These are phyloP conservation scores for Brachyalestes nurse DNA, from an alignment of 2,797 vertebrate species.

Conservation along the genomic window DNA sequence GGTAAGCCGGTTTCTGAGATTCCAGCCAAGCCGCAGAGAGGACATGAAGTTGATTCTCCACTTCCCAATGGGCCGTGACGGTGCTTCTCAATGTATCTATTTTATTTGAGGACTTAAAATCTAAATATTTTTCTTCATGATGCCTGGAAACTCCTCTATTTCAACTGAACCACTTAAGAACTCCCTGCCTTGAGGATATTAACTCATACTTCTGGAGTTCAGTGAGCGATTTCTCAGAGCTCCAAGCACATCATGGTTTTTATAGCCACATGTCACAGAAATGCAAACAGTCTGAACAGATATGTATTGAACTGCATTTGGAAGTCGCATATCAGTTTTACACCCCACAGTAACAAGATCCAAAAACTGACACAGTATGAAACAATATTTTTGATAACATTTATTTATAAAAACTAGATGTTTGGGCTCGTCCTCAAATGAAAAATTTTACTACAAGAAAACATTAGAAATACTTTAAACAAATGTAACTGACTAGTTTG, in stretches of 20 bases:
- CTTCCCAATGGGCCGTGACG: constrained; percentile 67
- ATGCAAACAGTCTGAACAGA: neutral
- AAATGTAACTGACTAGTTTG: too few species aligned
- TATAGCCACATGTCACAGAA: neutral
- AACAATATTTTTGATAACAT: too few species aligned
- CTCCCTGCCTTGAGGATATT: constrained; percentile 59
- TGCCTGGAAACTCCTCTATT: constrained; percentile 54
- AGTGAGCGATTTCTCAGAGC: constrained; percentile 52
- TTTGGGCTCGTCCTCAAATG: too few species aligned
- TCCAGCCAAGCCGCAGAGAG: constrained; percentile 63
- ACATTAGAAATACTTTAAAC: too few species aligned
- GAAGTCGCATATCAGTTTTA: neutral
- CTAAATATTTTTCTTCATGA: constrained; percentile 68
- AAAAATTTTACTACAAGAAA: too few species aligned
- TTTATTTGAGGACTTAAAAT: constrained; percentile 61
- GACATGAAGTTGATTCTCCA: constrained; percentile 59
- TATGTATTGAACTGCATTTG: neutral
- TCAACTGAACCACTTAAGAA: constrained; percentile 59
- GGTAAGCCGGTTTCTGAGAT: constrained; percentile 65
- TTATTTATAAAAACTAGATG: too few species aligned
- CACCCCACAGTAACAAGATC: too few species aligned
- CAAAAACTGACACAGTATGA: too few species aligned
- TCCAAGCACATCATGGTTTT: constrained; percentile 47
- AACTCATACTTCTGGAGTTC: constrained; percentile 60
- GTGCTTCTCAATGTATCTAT: constrained; percentile 64